Base-by-base conservation (phyloP, 2,888 invertebrate species). In the Campoletis raptor region DNA sequence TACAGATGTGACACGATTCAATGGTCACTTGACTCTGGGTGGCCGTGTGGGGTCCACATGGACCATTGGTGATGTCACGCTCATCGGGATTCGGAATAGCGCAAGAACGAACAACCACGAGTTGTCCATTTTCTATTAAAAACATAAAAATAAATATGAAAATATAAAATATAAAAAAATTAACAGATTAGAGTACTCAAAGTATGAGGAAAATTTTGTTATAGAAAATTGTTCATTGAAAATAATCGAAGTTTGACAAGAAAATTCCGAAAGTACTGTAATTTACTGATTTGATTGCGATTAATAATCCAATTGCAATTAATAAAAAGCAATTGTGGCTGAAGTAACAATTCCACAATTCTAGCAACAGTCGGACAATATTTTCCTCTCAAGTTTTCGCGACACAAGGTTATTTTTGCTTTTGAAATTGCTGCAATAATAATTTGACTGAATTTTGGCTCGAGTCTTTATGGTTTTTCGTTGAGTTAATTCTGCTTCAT, bases 1-100 rank as follows among this genome's bases (percentile, higher is more conserved):
- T 92, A 85, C 94, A 94, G 85, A 93, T 92, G 86, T 94, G 89
- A 82, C 94, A 94, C 57, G 94, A 94, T 57, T 93, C 93, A 79
- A 93, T 84, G 24, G 90, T 88, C 45, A 86, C 90, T 73, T 90
- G 89, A 70, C 91, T 91, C 64, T 79, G 81, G 15, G 89, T 83
- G 37, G 87, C 73, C 15, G 81, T 83, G 66, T 85, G 72, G 42
- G 89, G 81, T 45, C 91, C 90, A 86, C 94, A 94, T 21, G 91
- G 89, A 21, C 94, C 94, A 36, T 93, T 91, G 9, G 76, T 84
- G 45, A 92, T 91, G 61, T 92, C 92, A 30, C 90, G 88, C 77
- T 94, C 94, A n/a, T 94, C 93, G 12, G 90, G 90, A 40, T 89
- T 89, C 48, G 92, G 92, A 3, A 88, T 89, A 1, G 91, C 91